Base-by-base conservation (phyloP, 92 coral and sea anemone genomes). In the Diadumene lineata region DNA sequence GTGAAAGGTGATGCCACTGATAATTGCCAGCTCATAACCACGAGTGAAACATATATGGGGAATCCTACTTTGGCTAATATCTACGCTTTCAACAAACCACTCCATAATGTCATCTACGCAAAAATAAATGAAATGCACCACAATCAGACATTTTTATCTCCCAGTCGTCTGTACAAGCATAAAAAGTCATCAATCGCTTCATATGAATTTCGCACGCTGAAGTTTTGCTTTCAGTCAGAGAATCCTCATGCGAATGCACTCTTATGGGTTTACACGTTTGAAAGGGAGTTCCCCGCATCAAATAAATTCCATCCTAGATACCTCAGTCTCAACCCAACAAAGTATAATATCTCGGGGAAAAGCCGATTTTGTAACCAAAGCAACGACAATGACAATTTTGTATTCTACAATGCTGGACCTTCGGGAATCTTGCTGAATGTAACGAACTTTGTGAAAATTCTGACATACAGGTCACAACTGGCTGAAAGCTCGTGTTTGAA, bases 181-280 rank as follows among this genome's bases (percentile, higher is more conserved):
- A 23, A 63, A 9, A 63, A n/a, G 32, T 27, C 30, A 18, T 15
- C 33, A 17, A 27, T 63, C 30, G 1, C 25, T 63, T 32, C 33
- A 63, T 11, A 63, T 19, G 34, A 25, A 38, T 23, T 28, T 11
- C 34, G 25, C 31, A 27, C 13, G 18, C 19, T 38, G 21, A 63
- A 63, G 34, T 63, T 63, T 63, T 63, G 68, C 15, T 63, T 63
- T 63, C 68, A 27, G 10, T 63, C 68, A 10, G 34, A 21, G 30
- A 62, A 62, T 34, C 17, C 68, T 34, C 0, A 25, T 18, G 33
- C 25, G 34, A 63, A 63, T 63, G 68, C 68, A 32, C 18, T 21
- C 6, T n/a, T 63, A 63, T 22, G 68, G 19, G 22, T 63, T 27
- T 63, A 63, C 68, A 63, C 25, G 68, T 38, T 38, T 8, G 18